Percentiles rank a stretch among this genome's conserved stretches.
Evolutionary conservation across 2,113 vertebrate species (phyloP).

Genomic region (Neolamprologus modestus): DNA sequence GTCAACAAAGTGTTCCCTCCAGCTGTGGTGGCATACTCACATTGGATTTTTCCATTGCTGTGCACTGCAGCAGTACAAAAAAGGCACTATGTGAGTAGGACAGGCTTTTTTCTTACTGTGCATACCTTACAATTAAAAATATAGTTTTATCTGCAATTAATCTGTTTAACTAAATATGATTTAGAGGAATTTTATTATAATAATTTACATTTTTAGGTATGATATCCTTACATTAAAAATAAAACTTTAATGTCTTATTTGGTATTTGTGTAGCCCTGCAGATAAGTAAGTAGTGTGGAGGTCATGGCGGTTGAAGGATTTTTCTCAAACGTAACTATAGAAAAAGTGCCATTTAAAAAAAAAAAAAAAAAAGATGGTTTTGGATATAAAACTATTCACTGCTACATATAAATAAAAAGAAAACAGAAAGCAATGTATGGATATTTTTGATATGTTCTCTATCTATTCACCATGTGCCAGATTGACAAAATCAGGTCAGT

Average conservation of each 20-base stretch:
- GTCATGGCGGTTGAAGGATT: background rate
- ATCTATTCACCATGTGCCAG: background rate
- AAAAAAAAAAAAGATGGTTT: background rate
- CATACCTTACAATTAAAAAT: background rate
- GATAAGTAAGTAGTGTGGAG: background rate
- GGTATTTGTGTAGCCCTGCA: background rate
- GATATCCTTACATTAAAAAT: background rate
- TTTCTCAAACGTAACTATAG: background rate
- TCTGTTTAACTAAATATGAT: background rate
- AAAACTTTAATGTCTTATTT: background rate
- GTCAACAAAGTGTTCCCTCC: conserved; percentile 30
- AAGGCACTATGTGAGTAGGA: background rate
- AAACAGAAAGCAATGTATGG: background rate
- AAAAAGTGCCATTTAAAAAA: rapidly evolving
- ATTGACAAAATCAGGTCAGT: background rate
- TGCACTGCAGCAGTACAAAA: background rate
- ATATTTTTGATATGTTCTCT: background rate
- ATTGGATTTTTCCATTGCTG: background rate
- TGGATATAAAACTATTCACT: background rate
- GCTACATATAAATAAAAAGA: background rate
- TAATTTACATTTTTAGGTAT: background rate
- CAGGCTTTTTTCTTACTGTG: background rate
- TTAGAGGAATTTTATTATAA: background rate
- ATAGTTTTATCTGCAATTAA: background rate
- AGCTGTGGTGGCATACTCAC: background rate